phyloP scores from a whole-genome alignment of 2,888 invertebrate species.

The Tanytarsus gracilentus region DNA sequence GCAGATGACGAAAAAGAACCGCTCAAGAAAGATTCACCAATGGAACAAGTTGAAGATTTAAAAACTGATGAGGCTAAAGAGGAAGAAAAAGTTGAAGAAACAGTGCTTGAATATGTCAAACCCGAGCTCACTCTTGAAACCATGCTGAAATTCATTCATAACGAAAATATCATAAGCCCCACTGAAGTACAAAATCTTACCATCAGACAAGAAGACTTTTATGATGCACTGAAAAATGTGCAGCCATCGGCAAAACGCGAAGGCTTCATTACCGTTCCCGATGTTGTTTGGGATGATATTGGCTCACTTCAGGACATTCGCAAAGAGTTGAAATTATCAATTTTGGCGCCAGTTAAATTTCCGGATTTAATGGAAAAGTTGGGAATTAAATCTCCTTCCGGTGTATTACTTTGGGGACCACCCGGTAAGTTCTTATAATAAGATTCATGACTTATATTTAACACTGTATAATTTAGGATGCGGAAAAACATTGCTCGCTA shows the following conservation, averaged over 20 bases:
- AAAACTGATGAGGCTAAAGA: not conserved
- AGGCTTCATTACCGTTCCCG: conserved; percentile 95
- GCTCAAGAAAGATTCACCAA: conserved; percentile 7
- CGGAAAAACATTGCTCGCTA: conserved; percentile 92
- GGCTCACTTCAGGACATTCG: conserved; percentile 84
- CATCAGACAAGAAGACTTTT: conserved; percentile 67
- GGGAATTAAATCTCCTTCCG: conserved; percentile 74
- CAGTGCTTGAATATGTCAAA: conserved; percentile 20
- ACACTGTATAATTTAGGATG: conserved; percentile 50
- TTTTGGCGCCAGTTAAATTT: conserved; percentile 85
- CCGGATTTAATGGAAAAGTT: conserved; percentile 68
- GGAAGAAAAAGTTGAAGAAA: not conserved
- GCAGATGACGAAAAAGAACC: not conserved
- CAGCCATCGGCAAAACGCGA: conserved; percentile 93
- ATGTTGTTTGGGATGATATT: conserved; percentile 94
- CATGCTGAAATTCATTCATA: conserved; percentile 57
- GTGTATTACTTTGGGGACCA: conserved; percentile 90
- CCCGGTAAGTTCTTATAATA: conserved; percentile 45
- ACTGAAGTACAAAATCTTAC: conserved; percentile 53
- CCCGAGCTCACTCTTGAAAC: conserved; percentile 44
- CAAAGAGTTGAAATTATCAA: conserved; percentile 81
- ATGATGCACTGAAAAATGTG: conserved; percentile 66
- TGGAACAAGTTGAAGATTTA: conserved; percentile 20
- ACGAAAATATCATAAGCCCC: conserved; percentile 53
- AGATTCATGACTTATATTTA: not conserved